Conservation (phyloP, 2,888 invertebrate species). For the Acronicta leporina region DNA sequence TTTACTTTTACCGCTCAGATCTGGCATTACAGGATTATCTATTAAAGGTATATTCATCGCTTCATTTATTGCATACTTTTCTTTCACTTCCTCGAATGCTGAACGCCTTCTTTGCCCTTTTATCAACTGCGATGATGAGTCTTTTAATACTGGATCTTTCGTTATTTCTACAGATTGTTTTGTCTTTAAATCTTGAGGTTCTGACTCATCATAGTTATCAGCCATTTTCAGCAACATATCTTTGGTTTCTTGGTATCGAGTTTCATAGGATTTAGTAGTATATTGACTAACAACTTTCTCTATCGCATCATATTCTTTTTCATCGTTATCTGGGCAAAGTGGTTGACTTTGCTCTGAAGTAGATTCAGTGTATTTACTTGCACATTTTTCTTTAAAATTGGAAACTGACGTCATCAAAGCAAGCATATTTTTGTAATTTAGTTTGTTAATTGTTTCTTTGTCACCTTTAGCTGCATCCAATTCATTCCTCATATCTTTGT, state of each 20-base stretch:
- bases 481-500: slow-evolving; percentile 71
- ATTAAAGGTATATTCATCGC: slow-evolving; percentile 76
- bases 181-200: slow-evolving; percentile 31
- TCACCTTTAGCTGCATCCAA: slow-evolving; percentile 72
- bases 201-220: slow-evolving; percentile 72
- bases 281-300: slow-evolving; percentile 80
- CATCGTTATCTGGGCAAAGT: slow-evolving; percentile 61
- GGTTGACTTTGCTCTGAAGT: slow-evolving; percentile 42
- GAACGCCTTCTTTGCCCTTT: slow-evolving; percentile 68
- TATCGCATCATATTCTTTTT: slow-evolving; percentile 76
- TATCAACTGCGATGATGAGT: slow-evolving; percentile 72
- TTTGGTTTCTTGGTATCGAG: slow-evolving; percentile 80
- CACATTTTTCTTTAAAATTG: slow-evolving; percentile 63
- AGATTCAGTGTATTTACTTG: slow-evolving; percentile 27
- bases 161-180: slow-evolving; percentile 49
- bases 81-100: slow-evolving; percentile 72
- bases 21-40: slow-evolving; percentile 69
- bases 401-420: slow-evolving; percentile 71
- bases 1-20: slow-evolving; percentile 63
- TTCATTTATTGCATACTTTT: slow-evolving; percentile 77
- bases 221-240: slow-evolving; percentile 80
- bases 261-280: slow-evolving; percentile 82
- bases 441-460: slow-evolving; percentile 67
- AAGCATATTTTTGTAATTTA: slow-evolving; percentile 79
- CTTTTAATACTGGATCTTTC: slow-evolving; percentile 69